Conservation (phyloP, 2,888 invertebrate species). For the Drosophila helvetica region DNA sequence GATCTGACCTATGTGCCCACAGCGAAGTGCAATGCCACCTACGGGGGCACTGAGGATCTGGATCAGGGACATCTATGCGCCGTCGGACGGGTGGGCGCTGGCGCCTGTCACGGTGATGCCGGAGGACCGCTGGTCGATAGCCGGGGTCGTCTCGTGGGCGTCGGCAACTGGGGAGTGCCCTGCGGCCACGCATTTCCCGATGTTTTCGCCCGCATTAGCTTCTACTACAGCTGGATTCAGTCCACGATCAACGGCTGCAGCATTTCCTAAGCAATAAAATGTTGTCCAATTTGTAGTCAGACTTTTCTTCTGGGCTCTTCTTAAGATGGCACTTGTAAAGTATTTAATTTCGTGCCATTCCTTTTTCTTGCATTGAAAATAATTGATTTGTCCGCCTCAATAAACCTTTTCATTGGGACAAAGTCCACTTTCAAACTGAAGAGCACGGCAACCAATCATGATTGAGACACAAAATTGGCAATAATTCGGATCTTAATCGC, state of each 20-base stretch:
- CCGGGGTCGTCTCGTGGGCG: constrained; percentile 77
- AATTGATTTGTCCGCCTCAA: not conserved
- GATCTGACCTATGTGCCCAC: constrained; percentile 85
- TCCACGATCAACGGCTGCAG: constrained; percentile 76
- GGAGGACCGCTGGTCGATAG: constrained; percentile 81
- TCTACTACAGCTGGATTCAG: constrained; percentile 80
- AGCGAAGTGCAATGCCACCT: constrained; percentile 84
- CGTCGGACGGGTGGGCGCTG: constrained; percentile 84
- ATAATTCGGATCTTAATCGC: constrained; percentile 25
- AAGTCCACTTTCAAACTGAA: constrained; percentile 4
- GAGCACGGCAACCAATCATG: not conserved
- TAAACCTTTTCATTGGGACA: constrained; percentile 6
- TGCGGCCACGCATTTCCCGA: constrained; percentile 82
- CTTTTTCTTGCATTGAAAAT: not conserved
- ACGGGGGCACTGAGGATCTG: constrained; percentile 82
- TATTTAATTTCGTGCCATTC: too few species aligned
- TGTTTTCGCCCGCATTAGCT: constrained; percentile 78
- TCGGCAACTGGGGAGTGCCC: constrained; percentile 82
- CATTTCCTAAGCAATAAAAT: constrained; percentile 28
- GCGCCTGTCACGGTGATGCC: constrained; percentile 83
- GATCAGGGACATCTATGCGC: constrained; percentile 86
- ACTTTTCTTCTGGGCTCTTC: not conserved
- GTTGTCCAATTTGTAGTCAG: constrained; percentile 5
- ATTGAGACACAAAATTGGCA: constrained; percentile 8
- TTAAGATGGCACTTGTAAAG: too few species aligned